Evolutionary conservation across 2,113 vertebrate species (phyloP).

Genomic region (Chaenocephalus aceratus): DNA sequence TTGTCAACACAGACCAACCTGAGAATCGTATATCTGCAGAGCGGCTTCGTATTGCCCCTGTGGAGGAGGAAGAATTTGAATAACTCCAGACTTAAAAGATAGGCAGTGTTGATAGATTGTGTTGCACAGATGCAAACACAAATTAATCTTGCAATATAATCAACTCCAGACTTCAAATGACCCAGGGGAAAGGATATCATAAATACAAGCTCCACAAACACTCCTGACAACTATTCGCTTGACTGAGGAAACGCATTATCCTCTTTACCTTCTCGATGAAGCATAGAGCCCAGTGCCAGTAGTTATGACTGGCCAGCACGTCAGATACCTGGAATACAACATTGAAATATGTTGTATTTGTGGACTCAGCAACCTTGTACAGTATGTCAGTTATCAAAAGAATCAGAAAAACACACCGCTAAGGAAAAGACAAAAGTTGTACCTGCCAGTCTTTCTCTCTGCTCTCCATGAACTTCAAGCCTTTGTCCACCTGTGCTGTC

Average conservation of each 20-base stretch:
- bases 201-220: constrained; percentile 55
- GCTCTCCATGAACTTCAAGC: constrained; percentile 90
- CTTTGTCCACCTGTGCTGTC: constrained; percentile 88
- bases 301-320: constrained; percentile 93
- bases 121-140: constrained; percentile 56
- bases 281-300: constrained; percentile 97
- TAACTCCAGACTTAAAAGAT: constrained; percentile 35
- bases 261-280: constrained; percentile 93
- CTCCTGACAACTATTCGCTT: constrained; percentile 37
- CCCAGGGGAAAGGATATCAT: constrained; percentile 52
- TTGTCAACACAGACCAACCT: constrained; percentile 84
- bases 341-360: constrained; percentile 4
- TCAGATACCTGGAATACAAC: constrained; percentile 84
- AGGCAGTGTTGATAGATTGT: constrained; percentile 39
- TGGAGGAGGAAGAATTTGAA: constrained; percentile 41
- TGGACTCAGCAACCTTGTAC: not conserved
- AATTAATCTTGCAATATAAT: constrained; percentile 73
- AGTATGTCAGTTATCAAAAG: not conserved
- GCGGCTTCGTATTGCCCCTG: constrained; percentile 94
- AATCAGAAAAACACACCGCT: not conserved
- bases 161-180: constrained; percentile 64
- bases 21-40: constrained; percentile 89
- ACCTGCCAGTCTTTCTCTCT: constrained; percentile 93
- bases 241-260: constrained; percentile 62
- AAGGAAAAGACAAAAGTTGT: not conserved